Base-by-base conservation (phyloP, 2,797 vertebrate species). In the Hipposideros larvatus region DNA sequence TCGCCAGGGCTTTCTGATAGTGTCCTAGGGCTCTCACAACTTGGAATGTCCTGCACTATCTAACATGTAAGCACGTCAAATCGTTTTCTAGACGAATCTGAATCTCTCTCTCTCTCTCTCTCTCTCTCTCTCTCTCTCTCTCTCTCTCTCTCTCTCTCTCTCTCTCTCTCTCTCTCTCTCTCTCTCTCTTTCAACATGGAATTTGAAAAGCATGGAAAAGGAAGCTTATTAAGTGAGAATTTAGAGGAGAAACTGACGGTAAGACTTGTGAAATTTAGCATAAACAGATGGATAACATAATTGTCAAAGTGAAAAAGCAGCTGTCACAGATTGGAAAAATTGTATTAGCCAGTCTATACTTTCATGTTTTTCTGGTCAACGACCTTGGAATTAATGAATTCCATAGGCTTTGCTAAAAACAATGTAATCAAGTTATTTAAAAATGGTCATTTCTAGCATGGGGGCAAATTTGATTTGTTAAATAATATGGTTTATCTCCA, bases 161-260 rank as follows among this genome's bases (percentile, higher is more conserved):
- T 90, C 86, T 82, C 26, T 78, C 15, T 88, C 24, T 68, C 61
- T 80, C 43, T 84, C 4, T 90, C 26, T 87, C 11, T 90, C 73
- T 85, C 48, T 16, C 57, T 83, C 14, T n/a, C 24, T 78, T 37
- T 97, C 92, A 98, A 98, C 95, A 99, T 98, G 98, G 99, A 98
- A 86, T 97, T 98, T 97, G 98, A 97, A 97, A 97, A 96, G 80
- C 97, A 95, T 37, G 97, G 96, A 97, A 97, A 93, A 97, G 96
- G 96, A 96, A 94, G 95, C 90, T 75, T 97, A 80, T 98, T 98
- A 98, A 98, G 98, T 82, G 91, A 97, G 95, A 95, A 97, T 92
- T 98, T 98, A 96, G 97, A 98, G 71, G 97, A 98, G 96, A 98
- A 97, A 34, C 92, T 97, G 96, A 99, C 89, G 99, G 99, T 99